A percentile compares a stretch with the other conserved stretches of the same genome.
Evolutionary conservation across 2,888 invertebrate genomes (phyloP).

Genomic region (Lysandra coridon): DNA sequence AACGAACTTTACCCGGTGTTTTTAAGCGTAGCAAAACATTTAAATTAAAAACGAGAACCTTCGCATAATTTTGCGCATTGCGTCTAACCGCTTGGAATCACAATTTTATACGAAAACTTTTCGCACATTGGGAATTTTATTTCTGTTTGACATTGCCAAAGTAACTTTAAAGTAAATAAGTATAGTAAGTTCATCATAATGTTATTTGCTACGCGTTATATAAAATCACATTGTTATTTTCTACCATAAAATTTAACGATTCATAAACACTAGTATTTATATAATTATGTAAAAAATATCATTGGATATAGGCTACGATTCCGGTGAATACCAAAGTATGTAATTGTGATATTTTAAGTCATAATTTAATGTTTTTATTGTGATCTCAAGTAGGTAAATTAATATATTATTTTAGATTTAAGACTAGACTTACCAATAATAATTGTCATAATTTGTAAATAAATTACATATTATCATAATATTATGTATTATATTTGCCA

Average conservation of each 20-base stretch:
- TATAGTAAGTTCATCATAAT: background rate
- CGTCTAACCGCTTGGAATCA: background rate
- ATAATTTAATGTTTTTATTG: conserved; percentile 42
- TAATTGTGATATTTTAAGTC: conserved; percentile 51
- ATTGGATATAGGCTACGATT: background rate
- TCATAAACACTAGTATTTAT: background rate
- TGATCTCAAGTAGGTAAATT: conserved; percentile 52
- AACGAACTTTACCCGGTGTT: background rate
- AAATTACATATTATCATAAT: conserved; percentile 16
- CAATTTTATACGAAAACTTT: background rate
- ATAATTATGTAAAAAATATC: background rate
- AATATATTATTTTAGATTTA: conserved; percentile 43
- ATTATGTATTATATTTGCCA: background rate
- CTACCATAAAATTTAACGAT: background rate
- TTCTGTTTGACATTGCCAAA: background rate
- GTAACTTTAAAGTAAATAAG: background rate
- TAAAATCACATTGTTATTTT: too few relatives aligned
- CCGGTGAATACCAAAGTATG: conserved; percentile 55
- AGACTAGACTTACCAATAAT: conserved; percentile 32
- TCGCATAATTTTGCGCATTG: conserved; percentile 20
- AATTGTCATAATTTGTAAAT: conserved; percentile 21
- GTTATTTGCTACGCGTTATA: background rate
- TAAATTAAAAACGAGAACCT: background rate
- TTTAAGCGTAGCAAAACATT: background rate
- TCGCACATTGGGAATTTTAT: background rate